Evolutionary conservation across 2,797 vertebrate genomes (phyloP), one percentile per base, ranked within the genome.

Genomic region (Antrozous pallidus): DNA sequence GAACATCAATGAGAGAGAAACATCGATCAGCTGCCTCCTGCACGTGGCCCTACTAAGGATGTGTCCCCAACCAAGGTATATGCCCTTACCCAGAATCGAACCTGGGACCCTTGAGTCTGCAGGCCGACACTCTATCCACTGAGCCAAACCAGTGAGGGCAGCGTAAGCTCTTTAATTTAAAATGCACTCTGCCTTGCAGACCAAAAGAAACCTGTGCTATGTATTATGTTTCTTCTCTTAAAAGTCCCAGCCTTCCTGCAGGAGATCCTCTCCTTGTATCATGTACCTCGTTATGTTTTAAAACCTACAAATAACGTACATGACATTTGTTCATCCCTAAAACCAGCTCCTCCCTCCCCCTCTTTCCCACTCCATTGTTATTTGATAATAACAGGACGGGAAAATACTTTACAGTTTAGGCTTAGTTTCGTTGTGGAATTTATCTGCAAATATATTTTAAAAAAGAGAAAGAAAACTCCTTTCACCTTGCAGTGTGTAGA

Each of bases 371-470:
- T 83, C 5, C 65, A 16, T 10, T 65, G 0, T 83, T 78, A 86
- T 2, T 84, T 74, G 5, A 61, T 31, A 75, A n/a, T n/a, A n/a
- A n/a, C n/a, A n/a, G 22, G 5, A 73, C 6, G 8, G n/a, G 51
- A 45, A 89, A 79, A 10, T 79, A 71, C 58, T 75, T 92, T 71
- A 47, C 61, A 75, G 22, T 79, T 67, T 45, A 69, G 42, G 28
- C 31, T 91, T 58, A 71, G 18, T 86, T 54, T 87, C 33, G 58
- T 87, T 86, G 71, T 69, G 22, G 65, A 91, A 74, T 93, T 78
- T 85, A 58, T 83, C 10, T 92, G 14, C 20, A 88, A 69, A 69
- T 65, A 31, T 36, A 36, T 85, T 56, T 33, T 18, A 83, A 45
- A 33, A 36, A 36, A 77, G 73, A 40, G 73, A 56, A 69, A 75